These are phyloP conservation scores for Linnaemya vulpina DNA, from an alignment of 2,888 invertebrate genomes.

Conservation along the genomic window DNA sequence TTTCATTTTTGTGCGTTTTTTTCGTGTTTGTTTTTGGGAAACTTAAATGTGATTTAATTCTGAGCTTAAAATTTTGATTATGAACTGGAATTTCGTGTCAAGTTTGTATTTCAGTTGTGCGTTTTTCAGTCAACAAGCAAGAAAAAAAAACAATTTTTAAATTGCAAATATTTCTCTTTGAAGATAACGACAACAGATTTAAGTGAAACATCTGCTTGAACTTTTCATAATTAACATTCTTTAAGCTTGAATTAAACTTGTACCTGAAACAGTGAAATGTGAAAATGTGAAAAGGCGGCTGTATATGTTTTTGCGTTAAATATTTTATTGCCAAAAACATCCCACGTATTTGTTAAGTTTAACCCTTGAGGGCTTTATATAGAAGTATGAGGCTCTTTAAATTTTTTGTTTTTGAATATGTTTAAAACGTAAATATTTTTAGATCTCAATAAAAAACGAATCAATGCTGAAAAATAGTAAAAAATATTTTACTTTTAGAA, in stretches of 20 bases:
- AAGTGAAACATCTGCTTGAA: slow-evolving; percentile 68
- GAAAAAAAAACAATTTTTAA: not conserved
- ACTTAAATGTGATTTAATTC: slow-evolving; percentile 64
- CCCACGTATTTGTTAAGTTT: slow-evolving; percentile 39
- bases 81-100: slow-evolving; percentile 65
- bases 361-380: slow-evolving; percentile 10
- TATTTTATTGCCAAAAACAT: slow-evolving; percentile 15
- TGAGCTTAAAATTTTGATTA: slow-evolving; percentile 51
- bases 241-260: slow-evolving; percentile 34
- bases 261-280: slow-evolving; percentile 8
- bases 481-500: too few species aligned
- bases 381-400: not conserved
- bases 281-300: slow-evolving; percentile 18
- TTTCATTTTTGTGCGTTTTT: slow-evolving; percentile 73
- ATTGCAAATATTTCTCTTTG: slow-evolving; percentile 57
- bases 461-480: too few species aligned
- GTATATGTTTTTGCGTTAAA: not conserved
- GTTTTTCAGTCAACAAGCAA: not conserved
- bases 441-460: not conserved
- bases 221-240: slow-evolving; percentile 61
- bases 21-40: slow-evolving; percentile 49
- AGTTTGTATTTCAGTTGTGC: slow-evolving; percentile 20
- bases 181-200: slow-evolving; percentile 64
- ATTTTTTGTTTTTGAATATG: not conserved
- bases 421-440: not conserved